Evolutionary conservation across 2,888 invertebrate genomes (phyloP), one percentile per base, ranked within the genome.

Genomic region (Aporophyla nigra): DNA sequence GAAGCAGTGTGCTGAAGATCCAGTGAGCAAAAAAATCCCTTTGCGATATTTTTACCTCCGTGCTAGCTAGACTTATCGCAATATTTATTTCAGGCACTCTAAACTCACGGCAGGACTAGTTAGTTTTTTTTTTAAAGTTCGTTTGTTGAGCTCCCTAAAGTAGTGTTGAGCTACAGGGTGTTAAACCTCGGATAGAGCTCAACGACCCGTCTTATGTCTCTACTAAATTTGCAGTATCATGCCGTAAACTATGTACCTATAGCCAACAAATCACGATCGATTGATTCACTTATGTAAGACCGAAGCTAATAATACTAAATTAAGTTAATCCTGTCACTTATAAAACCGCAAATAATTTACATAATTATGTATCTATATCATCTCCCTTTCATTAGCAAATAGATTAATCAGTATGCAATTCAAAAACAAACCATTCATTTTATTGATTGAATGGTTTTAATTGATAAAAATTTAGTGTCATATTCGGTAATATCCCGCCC

Each of bases 391-490:
- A 74, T 46, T 0, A 61, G 10, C 0, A 9, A 62, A 49, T 46
- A 14, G 62, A 24, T 46, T 10, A 33, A 62, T 46, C 24, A n/a
- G 1, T 19, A 10, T 54, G n/a, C 10, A 7, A 56, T 63, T 62
- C 19, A 66, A 14, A 14, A 76, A 46, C 9, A 33, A 62, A 63
- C 21, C 43, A 77, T 77, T 76, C 7, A 33, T 53, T 58, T 49
- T 24, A 58, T 24, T 24, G 16, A 9, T 21, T 24, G 1, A 66
- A 53, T 77, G 24, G 33, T 12, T 21, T 53, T 77, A 46, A 77
- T 78, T 33, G 59, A 78, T 46, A 40, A 67, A 58, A 21, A 3
- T 46, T 5, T 14, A 68, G 16, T 58, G 68, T 59, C 51, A 33
- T 56, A 62, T 21, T 24, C 19, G 65, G 65, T 58, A 19, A 66